Base-by-base conservation (phyloP, 1,140 invertebrate species). In the Heliconius hermathena region DNA sequence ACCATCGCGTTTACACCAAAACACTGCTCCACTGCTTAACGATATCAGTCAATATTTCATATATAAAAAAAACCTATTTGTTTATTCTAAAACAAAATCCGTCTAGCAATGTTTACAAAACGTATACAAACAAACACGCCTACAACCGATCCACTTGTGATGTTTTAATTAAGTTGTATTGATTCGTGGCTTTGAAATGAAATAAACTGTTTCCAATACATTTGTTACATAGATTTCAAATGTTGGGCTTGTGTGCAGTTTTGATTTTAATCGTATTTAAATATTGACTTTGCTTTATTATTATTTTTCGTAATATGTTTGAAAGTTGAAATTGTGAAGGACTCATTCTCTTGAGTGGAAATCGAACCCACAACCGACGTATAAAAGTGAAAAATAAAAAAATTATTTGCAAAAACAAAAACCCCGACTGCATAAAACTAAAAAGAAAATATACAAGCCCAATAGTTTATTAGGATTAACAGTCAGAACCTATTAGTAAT, bases 61-160 rank as follows among this genome's bases (percentile, higher is more conserved):
- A 54, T 54, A n/a, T 8, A 36, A 71, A 71, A 72, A n/a, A 36
- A 20, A 71, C 8, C 16, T n/a, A 71, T 36, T 72, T 22, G 29
- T 72, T 36, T 72, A 38, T 41, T 72, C 33, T 72, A 72, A 72
- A 72, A 72, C 71, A 38, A 72, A 72, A 72, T 36, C 71, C 11
- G 33, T n/a, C 29, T 36, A 72, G 71, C 22, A 46, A 73, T 73
- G 60, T 66, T 66, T 66, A 26, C 60, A 26, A 66, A 66, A 66
- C 60, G 26, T 66, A 66, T 66, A 66, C 22, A 66, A 46, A 46
- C 41, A 46, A 66, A 26, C 60, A 66, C 60, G 60, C 60, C n/a
- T 57, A 66, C 9, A 66, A 26, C 60, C 60, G 60, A 66, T 66
- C 5, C 60, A 16, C 60, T 66, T 66, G 60, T 66, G 60, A 66